Percentiles rank a stretch among this genome's conserved stretches.
phyloP scores from a whole-genome alignment of 2,113 vertebrate species.

The Rissa tridactyla region DNA sequence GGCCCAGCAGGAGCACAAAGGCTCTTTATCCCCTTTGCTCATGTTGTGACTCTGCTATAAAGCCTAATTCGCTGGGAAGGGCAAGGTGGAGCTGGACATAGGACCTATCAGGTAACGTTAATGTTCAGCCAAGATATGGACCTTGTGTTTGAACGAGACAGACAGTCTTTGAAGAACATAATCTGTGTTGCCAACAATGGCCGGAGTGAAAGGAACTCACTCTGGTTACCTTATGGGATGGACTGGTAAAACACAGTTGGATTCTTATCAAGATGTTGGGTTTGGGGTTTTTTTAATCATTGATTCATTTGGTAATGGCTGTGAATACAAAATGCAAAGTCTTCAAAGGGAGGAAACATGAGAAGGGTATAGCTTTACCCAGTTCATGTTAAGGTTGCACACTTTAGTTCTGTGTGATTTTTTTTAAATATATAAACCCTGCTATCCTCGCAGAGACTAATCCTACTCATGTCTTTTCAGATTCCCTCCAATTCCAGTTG shows the following conservation, averaged over 20 bases:
- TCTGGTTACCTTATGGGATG: slow-evolving; percentile 68
- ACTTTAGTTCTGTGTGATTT: neutral
- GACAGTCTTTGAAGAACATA: slow-evolving; percentile 71
- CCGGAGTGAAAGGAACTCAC: slow-evolving; percentile 52
- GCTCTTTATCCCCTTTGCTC: slow-evolving; percentile 60
- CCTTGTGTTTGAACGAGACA: slow-evolving; percentile 63
- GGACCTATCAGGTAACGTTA: slow-evolving; percentile 73
- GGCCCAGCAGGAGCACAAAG: slow-evolving; percentile 63
- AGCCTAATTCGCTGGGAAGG: slow-evolving; percentile 41
- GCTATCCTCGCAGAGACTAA: neutral
- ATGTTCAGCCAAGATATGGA: slow-evolving; percentile 69
- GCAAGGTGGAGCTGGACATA: slow-evolving; percentile 56
- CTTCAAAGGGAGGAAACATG: slow-evolving; percentile 51
- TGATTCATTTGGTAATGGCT: slow-evolving; percentile 67
- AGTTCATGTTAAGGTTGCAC: slow-evolving; percentile 4
- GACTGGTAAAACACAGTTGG: slow-evolving; percentile 31
- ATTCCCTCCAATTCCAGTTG: neutral
- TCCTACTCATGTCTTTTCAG: neutral
- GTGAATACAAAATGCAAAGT: slow-evolving; percentile 49
- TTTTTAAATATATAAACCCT: neutral
- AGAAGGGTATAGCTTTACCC: slow-evolving; percentile 17
- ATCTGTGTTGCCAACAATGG: slow-evolving; percentile 69
- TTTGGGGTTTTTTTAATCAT: neutral
- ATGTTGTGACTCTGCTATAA: neutral
- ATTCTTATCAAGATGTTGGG: slow-evolving; percentile 64